A percentile compares a stretch with the other conserved stretches of the same genome.
phyloP scores from a whole-genome alignment of 1,140 invertebrate species.

The Coboldia fuscipes region DNA sequence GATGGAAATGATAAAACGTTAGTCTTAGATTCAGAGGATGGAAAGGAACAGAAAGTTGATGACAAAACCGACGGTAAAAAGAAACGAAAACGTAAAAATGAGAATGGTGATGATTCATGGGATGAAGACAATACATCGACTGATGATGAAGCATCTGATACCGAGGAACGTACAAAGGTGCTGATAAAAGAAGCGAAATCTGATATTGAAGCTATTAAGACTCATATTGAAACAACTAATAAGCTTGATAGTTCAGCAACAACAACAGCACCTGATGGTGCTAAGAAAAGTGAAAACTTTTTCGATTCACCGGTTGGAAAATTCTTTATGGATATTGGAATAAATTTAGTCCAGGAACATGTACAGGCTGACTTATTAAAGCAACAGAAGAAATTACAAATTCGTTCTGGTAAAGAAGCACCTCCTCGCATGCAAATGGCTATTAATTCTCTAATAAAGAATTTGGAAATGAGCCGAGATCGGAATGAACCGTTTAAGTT shows the following conservation, averaged over 20 bases:
- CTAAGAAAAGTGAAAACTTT: constrained; percentile 26
- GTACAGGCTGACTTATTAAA: constrained; percentile 78
- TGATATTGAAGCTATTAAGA: constrained; percentile 25
- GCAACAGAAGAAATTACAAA: constrained; percentile 62
- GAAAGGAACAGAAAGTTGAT: constrained; percentile 25
- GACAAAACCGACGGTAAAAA: constrained; percentile 11
- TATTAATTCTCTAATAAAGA: constrained; percentile 58
- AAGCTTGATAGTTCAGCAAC: constrained; percentile 16
- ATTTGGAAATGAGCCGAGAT: constrained; percentile 68
- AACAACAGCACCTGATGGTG: constrained; percentile 8
- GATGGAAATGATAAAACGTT: constrained; percentile 20
- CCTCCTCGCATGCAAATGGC: constrained; percentile 50
- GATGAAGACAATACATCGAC: constrained; percentile 24
- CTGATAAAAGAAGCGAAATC: constrained; percentile 30
- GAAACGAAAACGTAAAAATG: constrained; percentile 13
- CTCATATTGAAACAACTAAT: constrained; percentile 23
- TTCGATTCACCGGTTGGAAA: constrained; percentile 74
- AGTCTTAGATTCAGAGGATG: constrained; percentile 11
- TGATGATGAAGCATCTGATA: constrained; percentile 27
- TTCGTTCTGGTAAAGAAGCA: constrained; percentile 32
- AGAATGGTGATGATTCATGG: constrained; percentile 17
- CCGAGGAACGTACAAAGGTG: constrained; percentile 25
- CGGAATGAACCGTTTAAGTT: constrained; percentile 71
- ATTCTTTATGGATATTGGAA: constrained; percentile 81
- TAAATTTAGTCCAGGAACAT: constrained; percentile 78